phyloP scores from a whole-genome alignment of 2,113 vertebrate species.

The Alces alces region DNA sequence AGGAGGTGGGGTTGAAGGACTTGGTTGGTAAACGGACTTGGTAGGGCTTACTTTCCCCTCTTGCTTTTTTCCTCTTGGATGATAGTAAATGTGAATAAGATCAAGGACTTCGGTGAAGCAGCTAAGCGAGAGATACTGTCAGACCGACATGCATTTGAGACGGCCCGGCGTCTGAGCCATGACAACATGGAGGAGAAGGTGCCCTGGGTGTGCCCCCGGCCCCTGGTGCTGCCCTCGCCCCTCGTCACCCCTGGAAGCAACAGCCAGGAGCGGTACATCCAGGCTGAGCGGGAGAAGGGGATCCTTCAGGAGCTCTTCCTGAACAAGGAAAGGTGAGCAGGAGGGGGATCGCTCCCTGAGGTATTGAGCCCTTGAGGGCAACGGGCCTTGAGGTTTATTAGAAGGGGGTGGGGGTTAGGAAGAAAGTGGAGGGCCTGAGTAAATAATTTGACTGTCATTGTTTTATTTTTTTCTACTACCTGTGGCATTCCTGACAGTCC shows the following conservation, averaged over 20 bases:
- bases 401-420: background rate
- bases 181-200: constrained; percentile 96
- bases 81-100: constrained; percentile 96
- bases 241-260: constrained; percentile 86
- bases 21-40: background rate
- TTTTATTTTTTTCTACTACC: background rate
- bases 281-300: constrained; percentile 93
- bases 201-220: constrained; percentile 87
- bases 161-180: constrained; percentile 90
- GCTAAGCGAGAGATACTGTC: constrained; percentile 94
- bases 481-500: constrained; percentile 84
- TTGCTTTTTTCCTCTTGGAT: rapidly evolving
- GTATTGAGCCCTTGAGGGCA: background rate
- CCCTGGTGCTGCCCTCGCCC: constrained; percentile 81
- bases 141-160: constrained; percentile 94
- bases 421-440: background rate
- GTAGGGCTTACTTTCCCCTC: background rate
- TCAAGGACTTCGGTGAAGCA: constrained; percentile 96
- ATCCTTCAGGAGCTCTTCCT: constrained; percentile 97
- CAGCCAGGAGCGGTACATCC: constrained; percentile 90
- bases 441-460: background rate
- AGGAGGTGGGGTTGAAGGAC: too few relatives aligned
- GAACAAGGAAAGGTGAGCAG: constrained; percentile 91
- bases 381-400: background rate
- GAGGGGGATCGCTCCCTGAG: rapidly evolving